Base-by-base conservation (phyloP, 2,888 invertebrate species). In the Melinaea menophilus region DNA sequence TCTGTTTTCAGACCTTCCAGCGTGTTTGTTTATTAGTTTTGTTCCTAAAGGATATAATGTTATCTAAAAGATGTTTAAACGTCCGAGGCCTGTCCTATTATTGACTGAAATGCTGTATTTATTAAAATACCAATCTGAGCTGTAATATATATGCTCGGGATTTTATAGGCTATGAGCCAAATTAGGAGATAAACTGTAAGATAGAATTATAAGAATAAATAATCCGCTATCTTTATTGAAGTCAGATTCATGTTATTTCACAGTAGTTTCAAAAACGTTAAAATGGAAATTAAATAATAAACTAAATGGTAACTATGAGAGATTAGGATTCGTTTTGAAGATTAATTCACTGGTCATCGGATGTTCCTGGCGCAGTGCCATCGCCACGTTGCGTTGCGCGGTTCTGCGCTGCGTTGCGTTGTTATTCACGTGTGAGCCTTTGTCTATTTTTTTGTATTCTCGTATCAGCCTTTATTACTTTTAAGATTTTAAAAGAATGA, bases 321-420 rank as follows among this genome's bases (percentile, higher is more conserved):
- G 65, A 63, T 67, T 37, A 61, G 57, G 57, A 61, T 63, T 60
- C 59, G 57, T 65, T 63, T 58, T 56, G 60, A 56, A 66, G 60
- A 63, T 66, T 62, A 64, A 65, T 69, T 41, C 61, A 47, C 66
- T 59, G 59, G 64, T 66, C 64, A 67, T 65, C 63, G 61, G 59
- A 56, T 61, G 61, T 64, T 65, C 54, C 59, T 71, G 69, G 71
- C 68, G 54, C 22, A 13, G 55, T 59, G 71, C 69, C 71, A 69
- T 34, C 58, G 35, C 54, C 33, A 62, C 64, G 61, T 57, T 51
- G 62, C 45, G 63, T 64, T 56, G 55, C 5, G 51, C 51, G 63
- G 46, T 22, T 22, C 22, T 22, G 22, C 22, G 22, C 22, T 22
- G 22, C 22, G 22, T 22, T 22, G 22, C 22, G 22, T 22, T 22